Percentiles rank a stretch among this genome's conserved stretches.
These are phyloP conservation scores for Cosmorhoe ocellata DNA, from an alignment of 2,888 invertebrate species.

Conservation along the genomic window DNA sequence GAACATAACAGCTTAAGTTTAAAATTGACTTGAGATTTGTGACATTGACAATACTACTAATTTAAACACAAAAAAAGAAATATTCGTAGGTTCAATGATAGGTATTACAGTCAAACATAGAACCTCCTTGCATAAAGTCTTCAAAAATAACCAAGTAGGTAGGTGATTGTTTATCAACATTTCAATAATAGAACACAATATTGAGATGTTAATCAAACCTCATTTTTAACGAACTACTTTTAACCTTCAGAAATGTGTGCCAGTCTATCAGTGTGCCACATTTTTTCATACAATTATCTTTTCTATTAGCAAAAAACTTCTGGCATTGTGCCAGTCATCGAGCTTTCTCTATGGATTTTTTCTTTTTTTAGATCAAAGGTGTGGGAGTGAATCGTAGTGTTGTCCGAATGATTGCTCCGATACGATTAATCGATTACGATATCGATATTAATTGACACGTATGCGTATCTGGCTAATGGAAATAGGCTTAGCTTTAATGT, in stretches of 20 bases:
- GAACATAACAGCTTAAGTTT: too few species aligned
- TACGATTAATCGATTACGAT: slow-evolving; percentile 37
- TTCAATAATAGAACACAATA: too few species aligned
- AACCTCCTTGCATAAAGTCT: too few species aligned
- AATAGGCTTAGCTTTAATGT: slow-evolving; percentile 21
- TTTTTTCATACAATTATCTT: slow-evolving; percentile 9
- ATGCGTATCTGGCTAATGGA: slow-evolving; percentile 35
- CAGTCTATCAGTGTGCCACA: slow-evolving; percentile 10
- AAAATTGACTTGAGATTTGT: too few species aligned
- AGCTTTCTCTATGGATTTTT: slow-evolving; percentile 16
- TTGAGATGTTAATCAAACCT: too few species aligned
- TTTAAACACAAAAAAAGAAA: too few species aligned
- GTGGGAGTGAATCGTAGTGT: slow-evolving; percentile 22
- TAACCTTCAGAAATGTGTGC: slow-evolving; percentile 12
- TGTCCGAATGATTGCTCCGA: slow-evolving; percentile 30
- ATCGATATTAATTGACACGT: slow-evolving; percentile 38
- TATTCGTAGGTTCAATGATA: too few species aligned
- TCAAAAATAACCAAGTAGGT: too few species aligned
- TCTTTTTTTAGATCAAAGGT: slow-evolving; percentile 9
- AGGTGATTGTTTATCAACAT: too few species aligned
- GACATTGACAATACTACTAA: too few species aligned
- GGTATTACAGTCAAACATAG: too few species aligned
- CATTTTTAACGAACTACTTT: slow-evolving; percentile 6
- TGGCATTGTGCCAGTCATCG: slow-evolving; percentile 23
- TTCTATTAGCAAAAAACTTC: slow-evolving; percentile 8